Evolutionary conservation across 1,140 invertebrate species (phyloP), one percentile per base, ranked within the genome.

Genomic region (Wasmannia auropunctata): DNA sequence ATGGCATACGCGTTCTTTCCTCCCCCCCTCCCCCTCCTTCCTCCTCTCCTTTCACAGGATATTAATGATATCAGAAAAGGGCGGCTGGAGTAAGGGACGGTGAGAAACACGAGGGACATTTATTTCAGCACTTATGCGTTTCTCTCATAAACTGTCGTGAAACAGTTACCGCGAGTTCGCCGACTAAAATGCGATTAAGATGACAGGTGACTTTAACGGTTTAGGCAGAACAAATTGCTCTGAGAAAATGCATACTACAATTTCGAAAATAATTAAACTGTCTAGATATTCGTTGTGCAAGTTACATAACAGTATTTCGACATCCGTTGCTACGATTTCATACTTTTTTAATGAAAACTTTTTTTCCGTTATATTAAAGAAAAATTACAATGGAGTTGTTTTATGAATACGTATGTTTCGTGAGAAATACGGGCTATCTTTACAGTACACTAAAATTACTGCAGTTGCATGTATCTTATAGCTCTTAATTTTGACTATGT

Each of bases 51-150:
- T 80, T 54, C 51, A 7, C 43, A 22, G 49, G 37, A 81, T n/a
- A n/a, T 81, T 81, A 81, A 83, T 83, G 79, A 74, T 83, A 74
- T 83, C 79, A 16, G 37, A 34, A 72, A 74, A 83, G 79, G 51
- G 67, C 51, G 51, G 25, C 22, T 28, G n/a, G 1, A 16, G 14
- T 54, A 56, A 19, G 63, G 46, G 46, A 43, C 34, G 6, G 1
- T 28, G 46, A 46, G 46, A 46, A 72, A 83, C 65, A 58, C n/a
- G 51, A 74, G 11, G n/a, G 37, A 74, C 79, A 74, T 74, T 58
- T 83, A 79, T 79, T 79, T 14, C 43, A 51, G 10, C 28, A 51
- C 43, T 65, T 62, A 25, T n/a, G 11, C 28, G 11, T 74, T 72
- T 58, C 54, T 46, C 14, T 46, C 37, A 8, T n/a, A 43, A 70